phyloP scores from a whole-genome alignment of 1,140 invertebrate genomes.

The Acyrthosiphon pisum region DNA sequence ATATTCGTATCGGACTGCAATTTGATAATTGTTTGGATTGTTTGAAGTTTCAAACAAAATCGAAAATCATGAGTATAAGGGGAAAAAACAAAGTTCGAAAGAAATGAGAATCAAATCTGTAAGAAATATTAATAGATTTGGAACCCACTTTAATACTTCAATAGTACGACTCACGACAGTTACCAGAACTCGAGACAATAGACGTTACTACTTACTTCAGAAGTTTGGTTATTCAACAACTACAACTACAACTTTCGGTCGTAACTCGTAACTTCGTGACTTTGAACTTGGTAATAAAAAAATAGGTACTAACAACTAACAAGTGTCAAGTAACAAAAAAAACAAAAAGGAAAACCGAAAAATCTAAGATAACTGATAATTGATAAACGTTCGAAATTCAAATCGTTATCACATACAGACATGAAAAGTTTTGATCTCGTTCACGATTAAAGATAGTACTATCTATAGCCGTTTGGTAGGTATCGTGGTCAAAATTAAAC shows the following conservation, averaged over 20 bases:
- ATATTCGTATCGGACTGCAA: background rate
- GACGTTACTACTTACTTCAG: background rate
- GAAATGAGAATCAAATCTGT: background rate
- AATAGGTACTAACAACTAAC: no score
- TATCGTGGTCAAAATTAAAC: no score
- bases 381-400: no score
- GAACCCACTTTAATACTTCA: background rate
- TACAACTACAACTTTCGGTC: background rate
- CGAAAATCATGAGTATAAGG: background rate
- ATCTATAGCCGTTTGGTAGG: no score
- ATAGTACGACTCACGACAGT: background rate
- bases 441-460: no score
- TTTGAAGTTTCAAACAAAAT: background rate
- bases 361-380: no score
- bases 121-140: background rate
- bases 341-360: no score
- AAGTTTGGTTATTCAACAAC: background rate
- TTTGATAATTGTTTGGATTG: background rate
- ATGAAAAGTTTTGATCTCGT: no score
- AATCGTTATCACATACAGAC: no score
- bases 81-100: background rate
- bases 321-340: no score
- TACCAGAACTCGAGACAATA: background rate
- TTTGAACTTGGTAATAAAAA: no score
- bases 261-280: background rate